These are phyloP conservation scores for Hydraecia micacea DNA, from an alignment of 2,888 invertebrate genomes.

Conservation along the genomic window DNA sequence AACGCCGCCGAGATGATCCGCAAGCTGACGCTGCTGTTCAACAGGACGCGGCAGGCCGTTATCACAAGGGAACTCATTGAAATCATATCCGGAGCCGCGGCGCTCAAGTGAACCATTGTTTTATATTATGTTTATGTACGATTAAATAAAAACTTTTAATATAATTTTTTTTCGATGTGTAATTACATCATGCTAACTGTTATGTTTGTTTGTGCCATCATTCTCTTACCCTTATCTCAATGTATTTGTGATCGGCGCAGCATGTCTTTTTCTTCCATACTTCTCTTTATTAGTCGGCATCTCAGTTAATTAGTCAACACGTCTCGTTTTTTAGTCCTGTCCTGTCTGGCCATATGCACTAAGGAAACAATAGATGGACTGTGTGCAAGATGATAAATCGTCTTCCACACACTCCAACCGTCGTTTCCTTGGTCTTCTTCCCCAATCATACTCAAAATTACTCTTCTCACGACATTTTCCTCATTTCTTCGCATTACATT, in stretches of 20 bases:
- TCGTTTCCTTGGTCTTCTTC: not conserved
- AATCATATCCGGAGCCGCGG: constrained; percentile 97
- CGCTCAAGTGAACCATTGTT: constrained; percentile 86
- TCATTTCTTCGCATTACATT: not conserved
- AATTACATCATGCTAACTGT: not conserved
- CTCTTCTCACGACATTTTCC: not conserved
- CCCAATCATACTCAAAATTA: not conserved
- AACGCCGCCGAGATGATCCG: constrained; percentile 95
- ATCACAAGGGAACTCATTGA: constrained; percentile 97
- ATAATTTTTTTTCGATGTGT: not conserved
- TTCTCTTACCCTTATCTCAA: too few species aligned
- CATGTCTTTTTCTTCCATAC: not conserved
- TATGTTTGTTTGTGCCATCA: too few species aligned
- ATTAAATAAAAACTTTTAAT: not conserved
- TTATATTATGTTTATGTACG: not conserved
- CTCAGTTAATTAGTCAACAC: too few species aligned
- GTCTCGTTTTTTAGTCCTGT: not conserved
- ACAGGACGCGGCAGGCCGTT: constrained; percentile 95
- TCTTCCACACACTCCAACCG: not conserved
- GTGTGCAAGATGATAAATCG: not conserved
- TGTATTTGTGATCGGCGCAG: too few species aligned
- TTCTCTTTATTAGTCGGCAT: not conserved
- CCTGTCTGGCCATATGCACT: not conserved
- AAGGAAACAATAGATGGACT: not conserved
- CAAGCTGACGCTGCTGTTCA: constrained; percentile 93